Conservation (phyloP, 2,113 vertebrate species). For the Gasterosteus nipponicus region DNA sequence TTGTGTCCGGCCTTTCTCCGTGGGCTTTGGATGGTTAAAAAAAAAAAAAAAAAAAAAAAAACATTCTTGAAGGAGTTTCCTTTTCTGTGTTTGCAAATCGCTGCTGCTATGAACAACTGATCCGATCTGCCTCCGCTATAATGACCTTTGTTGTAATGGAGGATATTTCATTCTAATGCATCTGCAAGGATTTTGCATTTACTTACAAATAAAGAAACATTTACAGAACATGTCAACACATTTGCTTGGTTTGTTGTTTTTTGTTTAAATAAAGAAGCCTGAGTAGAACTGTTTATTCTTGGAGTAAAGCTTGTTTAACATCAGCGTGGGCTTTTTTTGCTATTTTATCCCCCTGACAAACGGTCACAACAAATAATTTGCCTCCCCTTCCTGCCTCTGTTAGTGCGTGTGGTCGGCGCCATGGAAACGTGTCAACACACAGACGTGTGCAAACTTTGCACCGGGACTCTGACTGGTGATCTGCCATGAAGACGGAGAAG, state of each 20-base stretch:
- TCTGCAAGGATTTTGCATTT: conserved; percentile 80
- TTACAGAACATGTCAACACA: conserved; percentile 71
- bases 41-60: not conserved
- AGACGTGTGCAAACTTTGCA: conserved; percentile 48
- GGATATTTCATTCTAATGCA: conserved; percentile 76
- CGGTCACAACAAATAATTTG: conserved; percentile 21
- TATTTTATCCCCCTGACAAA: not conserved
- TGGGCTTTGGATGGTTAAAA: conserved; percentile 28
- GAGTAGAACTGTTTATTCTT: conserved; percentile 10
- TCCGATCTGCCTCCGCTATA: conserved; percentile 73
- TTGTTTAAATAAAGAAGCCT: not conserved
- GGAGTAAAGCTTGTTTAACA: conserved; percentile 4
- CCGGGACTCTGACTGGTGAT: conserved; percentile 57
- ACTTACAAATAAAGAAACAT: conserved; percentile 83
- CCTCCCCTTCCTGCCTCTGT: not conserved
- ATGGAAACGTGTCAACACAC: conserved; percentile 81
- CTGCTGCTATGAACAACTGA: conserved; percentile 76
- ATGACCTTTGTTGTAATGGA: conserved; percentile 77
- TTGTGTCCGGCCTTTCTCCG: conserved; percentile 45
- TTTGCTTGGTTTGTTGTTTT: conserved; percentile 39
- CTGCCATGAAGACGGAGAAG: conserved; percentile 3
- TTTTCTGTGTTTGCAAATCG: conserved; percentile 70
- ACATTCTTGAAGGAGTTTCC: conserved; percentile 45
- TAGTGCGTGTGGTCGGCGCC: conserved; percentile 39
- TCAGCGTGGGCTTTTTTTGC: not conserved